Evolutionary conservation across 2,888 invertebrate species (phyloP), one percentile per base, ranked within the genome.

Genomic region (Ophonus ardosiacus): DNA sequence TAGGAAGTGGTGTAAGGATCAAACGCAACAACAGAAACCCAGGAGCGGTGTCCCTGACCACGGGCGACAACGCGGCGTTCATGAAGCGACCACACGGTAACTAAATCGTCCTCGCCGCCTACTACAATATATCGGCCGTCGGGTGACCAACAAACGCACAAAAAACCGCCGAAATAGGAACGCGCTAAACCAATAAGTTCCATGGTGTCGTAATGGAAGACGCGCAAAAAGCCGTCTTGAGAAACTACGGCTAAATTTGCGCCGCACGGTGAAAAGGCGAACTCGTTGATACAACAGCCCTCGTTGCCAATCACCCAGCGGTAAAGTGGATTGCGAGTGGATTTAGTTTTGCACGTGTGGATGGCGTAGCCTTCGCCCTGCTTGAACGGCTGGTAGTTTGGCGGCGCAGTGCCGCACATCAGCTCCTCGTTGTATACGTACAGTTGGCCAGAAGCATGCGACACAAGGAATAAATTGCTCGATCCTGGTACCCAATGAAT

Each of bases 61-160:
- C 99, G 93, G n/a, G 99, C 99, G 7, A 99, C 97, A 6, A 99
- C 98, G 76, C 98, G 93, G 87, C 97, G 94, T 90, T 99, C 98
- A 87, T 95, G 94, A 90, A 98, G 95, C 79, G 97, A 98, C 97
- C 98, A 99, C 56, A 99, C 97, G 0, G 99, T 99, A 79, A 99
- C 97, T 86, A 99, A 93, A 92, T 99, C 99, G 92, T 99, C 99
- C 92, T 99, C 99, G 4, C 99, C 99, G 0, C 99, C 99, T 0
- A 98, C 98, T 0, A 98, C 98, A 78, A 98, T 98, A 89, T 98
- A 97, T 89, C 96, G 96, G 71, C 97, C 96, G 91, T 99, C 99
- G 0, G 98, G 98, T 8, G 99, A 98, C 99, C 99, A 99, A 89
- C 98, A 97, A 2, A 99, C 98, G 91, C 99, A 99, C 63, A 99